Percentiles rank a stretch among this genome's conserved stretches.
These are phyloP conservation scores for Trypoxylus dichotomus DNA, from an alignment of 1,140 invertebrate species.

Conservation along the genomic window DNA sequence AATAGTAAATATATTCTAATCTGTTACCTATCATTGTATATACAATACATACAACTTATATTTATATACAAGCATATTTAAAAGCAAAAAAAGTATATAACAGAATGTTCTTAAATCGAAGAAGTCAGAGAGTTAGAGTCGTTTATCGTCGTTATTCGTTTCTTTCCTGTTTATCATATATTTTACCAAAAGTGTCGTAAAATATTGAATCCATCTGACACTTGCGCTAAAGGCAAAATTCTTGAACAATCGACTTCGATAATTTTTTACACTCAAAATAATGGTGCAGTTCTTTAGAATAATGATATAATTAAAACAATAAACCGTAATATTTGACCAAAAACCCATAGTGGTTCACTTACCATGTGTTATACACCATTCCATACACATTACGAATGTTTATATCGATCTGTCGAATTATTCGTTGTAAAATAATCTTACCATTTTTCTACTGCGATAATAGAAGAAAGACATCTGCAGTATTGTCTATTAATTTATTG, in stretches of 20 bases:
- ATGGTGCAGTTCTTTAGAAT: constrained; percentile 14
- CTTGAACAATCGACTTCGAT: neutral
- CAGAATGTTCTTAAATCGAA: neutral
- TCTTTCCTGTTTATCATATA: neutral
- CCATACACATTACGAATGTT: constrained; percentile 1
- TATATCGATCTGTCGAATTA: neutral
- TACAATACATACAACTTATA: constrained; percentile 10
- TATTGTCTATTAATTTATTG: constrained; percentile 1
- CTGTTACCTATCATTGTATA: neutral
- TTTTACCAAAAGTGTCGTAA: neutral
- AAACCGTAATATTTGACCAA: constrained; percentile 10
- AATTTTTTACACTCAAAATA: neutral
- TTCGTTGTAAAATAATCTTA: neutral
- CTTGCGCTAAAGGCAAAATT: neutral
- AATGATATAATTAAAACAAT: constrained; percentile 6
- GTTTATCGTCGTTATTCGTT: neutral
- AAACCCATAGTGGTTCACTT: neutral
- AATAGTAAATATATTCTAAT: neutral
- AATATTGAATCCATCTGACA: neutral
- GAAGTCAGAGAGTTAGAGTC: neutral
- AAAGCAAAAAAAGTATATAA: neutral
- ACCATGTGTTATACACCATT: neutral
- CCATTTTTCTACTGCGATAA: neutral
- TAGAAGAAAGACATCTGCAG: neutral
- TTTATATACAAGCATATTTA: constrained; percentile 6